Base-by-base conservation (phyloP, 2,797 vertebrate genomes). In the Fratercula arctica region DNA sequence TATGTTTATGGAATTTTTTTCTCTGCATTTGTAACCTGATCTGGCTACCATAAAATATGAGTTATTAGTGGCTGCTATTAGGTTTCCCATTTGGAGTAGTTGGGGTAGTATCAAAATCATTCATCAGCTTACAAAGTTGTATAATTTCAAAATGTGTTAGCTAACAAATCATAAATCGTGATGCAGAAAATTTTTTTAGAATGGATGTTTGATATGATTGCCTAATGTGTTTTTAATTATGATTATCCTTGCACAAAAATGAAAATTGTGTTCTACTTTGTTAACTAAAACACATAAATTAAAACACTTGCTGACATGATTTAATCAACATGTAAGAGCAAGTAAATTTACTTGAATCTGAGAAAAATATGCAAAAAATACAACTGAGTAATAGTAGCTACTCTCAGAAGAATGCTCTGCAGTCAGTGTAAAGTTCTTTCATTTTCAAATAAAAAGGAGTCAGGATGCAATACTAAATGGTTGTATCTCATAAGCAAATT, bases 191-290 rank as follows among this genome's bases (percentile, higher is more conserved):
- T n/a, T 54, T 75, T 89, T 91, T 80, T 43, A 54, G 70, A 79
- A 75, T 60, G 53, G 17, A 46, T 92, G 81, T 66, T 87, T 67
- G n/a, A 12, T 70, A 48, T 80, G 84, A 95, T 91, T 75, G 85
- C 37, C 64, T 95, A 94, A 88, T 95, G 76, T 87, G 76, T 78
- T 95, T 95, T 93, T 95, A 96, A 91, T 95, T 95, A 90, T 74
- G 69, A 93, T 94, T 96, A 92, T 87, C 48, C 56, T 82, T 87
- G 56, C 39, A 85, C 73, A 21, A 72, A 87, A 95, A 77, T 83
- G 82, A 79, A 94, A 96, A 75, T 75, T 60, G 41, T 50, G 25
- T 95, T 91, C 85, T 81, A 53, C 82, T 93, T 85, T 80, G 35
- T 51, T 93, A 87, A 45, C 41, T 96, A 74, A 48, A 94, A 43